Base-by-base conservation (phyloP, 2,888 invertebrate genomes). In the Pseudeuparius sepicola region DNA sequence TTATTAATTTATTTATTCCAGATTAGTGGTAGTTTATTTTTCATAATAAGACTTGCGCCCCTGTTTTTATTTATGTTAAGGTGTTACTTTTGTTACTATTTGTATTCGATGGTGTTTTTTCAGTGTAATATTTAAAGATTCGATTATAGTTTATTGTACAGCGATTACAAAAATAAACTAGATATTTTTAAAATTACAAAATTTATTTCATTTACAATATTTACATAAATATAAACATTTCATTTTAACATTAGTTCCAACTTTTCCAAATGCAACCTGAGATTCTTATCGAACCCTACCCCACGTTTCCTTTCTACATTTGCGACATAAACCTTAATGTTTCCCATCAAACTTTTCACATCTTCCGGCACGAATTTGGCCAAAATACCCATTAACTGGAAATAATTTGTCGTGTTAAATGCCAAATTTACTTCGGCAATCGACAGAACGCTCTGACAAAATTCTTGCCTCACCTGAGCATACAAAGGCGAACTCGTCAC, bases 261-360 rank as follows among this genome's bases (percentile, higher is more conserved):
- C 37, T 44, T 53, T 38, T 56, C 56, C 10, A 54, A 50, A 36
- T 54, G 48, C 39, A 54, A 54, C 49, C 67, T 59, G 16, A 68
- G 51, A 35, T 53, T 57, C 25, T 57, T 55, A 52, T 67, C 67
- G 46, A 55, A 63, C 3, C 64, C 63, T 9, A 65, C 61, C 5
- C 67, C 66, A 40, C 67, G 48, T 50, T 61, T 60, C 27, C 50
- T 51, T 48, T 68, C 68, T 2, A 67, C 61, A 35, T 56, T 56
- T n/a, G 42, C 43, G 13, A 67, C 53, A 31, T 64, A 57, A 18
- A 54, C 45, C 28, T 54, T 55, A 14, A 68, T 52, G 27, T 49
- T 42, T 3, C 54, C 55, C 10, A 64, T 36, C 25, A 60, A 42
- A 25, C 42, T 40, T 24, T 54, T 51, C 23, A 66, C 44, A 44